These are phyloP conservation scores for Phylloscopus trochiloides DNA, from an alignment of 2,113 vertebrate species.

Conservation along the genomic window DNA sequence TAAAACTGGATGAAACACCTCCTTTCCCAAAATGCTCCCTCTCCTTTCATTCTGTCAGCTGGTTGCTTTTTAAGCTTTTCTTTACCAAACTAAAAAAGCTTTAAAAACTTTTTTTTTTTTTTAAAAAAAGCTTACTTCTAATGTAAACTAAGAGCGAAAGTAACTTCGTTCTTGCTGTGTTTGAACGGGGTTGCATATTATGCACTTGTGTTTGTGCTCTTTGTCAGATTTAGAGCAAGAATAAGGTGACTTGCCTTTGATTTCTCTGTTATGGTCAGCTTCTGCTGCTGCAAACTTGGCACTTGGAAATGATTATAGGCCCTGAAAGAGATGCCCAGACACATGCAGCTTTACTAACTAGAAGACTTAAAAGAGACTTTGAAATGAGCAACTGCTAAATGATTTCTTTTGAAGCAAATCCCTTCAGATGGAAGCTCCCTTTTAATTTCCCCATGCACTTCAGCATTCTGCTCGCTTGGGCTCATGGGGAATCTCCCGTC, in stretches of 20 bases:
- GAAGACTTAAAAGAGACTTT: background rate
- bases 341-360: background rate
- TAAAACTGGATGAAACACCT: background rate
- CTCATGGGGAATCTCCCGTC: background rate
- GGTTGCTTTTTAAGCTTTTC: background rate
- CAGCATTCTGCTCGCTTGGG: accelerated
- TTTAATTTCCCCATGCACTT: background rate
- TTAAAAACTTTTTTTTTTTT: background rate
- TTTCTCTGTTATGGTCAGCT: background rate
- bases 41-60: background rate
- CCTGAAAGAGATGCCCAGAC: background rate
- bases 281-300: background rate
- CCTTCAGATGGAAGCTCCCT: background rate
- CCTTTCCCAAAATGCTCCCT: background rate
- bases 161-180: background rate
- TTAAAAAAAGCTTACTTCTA: background rate
- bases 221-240: background rate
- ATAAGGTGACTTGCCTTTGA: background rate
- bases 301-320: background rate
- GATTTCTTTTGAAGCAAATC: background rate
- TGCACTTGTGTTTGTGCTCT: background rate
- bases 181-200: background rate
- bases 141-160: background rate
- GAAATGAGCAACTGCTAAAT: background rate
- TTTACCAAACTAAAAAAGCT: background rate